Conservation (phyloP, 2,797 vertebrate species). For the Taenioides sp. region DNA sequence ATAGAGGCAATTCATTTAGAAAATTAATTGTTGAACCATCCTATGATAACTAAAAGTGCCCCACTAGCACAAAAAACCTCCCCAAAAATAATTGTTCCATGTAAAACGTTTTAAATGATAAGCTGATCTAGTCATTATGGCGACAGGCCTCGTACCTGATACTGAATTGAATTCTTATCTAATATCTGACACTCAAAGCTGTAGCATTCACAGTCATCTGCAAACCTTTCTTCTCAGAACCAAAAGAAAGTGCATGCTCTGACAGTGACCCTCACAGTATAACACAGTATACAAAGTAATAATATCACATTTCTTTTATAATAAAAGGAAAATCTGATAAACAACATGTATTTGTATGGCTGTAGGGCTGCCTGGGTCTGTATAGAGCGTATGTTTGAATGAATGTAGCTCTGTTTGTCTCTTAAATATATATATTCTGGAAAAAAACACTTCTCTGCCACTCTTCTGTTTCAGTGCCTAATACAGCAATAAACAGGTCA, state of each 20-base stretch:
- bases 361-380: slow-evolving; percentile 61
- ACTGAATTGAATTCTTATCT: too few species aligned
- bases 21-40: too few species aligned
- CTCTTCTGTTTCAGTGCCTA: slow-evolving; percentile 40
- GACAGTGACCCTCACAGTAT: slow-evolving; percentile 72
- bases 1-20: too few species aligned
- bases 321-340: slow-evolving; percentile 66
- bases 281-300: slow-evolving; percentile 72
- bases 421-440: slow-evolving; percentile 72
- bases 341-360: slow-evolving; percentile 65
- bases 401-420: slow-evolving; percentile 59
- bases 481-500: background rate
- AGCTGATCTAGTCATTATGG: too few species aligned
- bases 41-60: too few species aligned
- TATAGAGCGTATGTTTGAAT: slow-evolving; percentile 52
- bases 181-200: background rate
- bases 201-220: slow-evolving; percentile 38
- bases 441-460: slow-evolving; percentile 51
- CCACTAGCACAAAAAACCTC: too few species aligned
- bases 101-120: too few species aligned
- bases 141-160: too few species aligned
- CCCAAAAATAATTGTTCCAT: too few species aligned
- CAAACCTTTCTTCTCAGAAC: slow-evolving; percentile 55
- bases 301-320: slow-evolving; percentile 73
- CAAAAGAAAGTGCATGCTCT: slow-evolving; percentile 76